phyloP scores from a whole-genome alignment of 2,113 vertebrate genomes.

The Spea bombifrons region DNA sequence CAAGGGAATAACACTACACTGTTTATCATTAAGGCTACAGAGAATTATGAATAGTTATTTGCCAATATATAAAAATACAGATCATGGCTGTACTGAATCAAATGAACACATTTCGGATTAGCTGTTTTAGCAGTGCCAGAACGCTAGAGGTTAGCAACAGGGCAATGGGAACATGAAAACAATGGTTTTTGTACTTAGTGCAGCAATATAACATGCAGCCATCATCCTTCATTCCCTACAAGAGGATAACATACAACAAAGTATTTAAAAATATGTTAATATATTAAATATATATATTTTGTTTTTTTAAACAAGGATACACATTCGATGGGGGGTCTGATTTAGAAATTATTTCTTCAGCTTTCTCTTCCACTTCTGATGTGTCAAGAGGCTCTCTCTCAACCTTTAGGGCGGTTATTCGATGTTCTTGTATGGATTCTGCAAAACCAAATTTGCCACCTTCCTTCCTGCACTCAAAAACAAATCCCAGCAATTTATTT shows the following conservation, averaged over 20 bases:
- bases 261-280: not conserved
- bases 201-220: too few relatives aligned
- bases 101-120: too few relatives aligned
- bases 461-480: conserved; percentile 74
- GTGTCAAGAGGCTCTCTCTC: conserved; percentile 76
- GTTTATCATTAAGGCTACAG: too few relatives aligned
- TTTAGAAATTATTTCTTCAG: conserved; percentile 73
- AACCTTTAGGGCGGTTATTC: conserved; percentile 85
- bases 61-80: too few relatives aligned
- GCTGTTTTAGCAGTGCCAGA: too few relatives aligned
- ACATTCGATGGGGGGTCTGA: conserved; percentile 66
- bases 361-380: conserved; percentile 66
- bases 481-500: not conserved
- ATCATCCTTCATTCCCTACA: too few relatives aligned
- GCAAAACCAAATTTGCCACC: conserved; percentile 89
- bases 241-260: too few relatives aligned
- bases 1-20: too few relatives aligned
- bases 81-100: too few relatives aligned
- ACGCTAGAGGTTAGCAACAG: not conserved
- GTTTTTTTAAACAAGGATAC: conserved; percentile 69
- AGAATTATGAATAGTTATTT: too few relatives aligned
- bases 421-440: conserved; percentile 81
- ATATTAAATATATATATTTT: not conserved
- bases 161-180: not conserved
- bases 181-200: too few relatives aligned